Conservation (phyloP, 2,797 vertebrate genomes). For the Danio choprae region DNA sequence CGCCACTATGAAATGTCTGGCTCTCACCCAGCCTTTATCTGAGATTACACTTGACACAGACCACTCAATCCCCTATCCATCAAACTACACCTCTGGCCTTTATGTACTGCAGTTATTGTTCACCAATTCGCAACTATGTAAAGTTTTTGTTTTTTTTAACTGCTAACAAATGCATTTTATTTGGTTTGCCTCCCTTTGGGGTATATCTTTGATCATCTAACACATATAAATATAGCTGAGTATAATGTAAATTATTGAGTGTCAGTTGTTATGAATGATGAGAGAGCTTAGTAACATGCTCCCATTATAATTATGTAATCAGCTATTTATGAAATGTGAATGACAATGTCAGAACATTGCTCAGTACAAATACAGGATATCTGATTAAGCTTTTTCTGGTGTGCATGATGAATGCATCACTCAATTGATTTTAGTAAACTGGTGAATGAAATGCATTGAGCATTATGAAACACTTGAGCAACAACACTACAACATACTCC, state of each 20-base stretch:
- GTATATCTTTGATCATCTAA: background rate
- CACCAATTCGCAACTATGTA: background rate
- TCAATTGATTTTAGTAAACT: background rate
- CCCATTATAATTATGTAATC: conserved; percentile 28
- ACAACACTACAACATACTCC: too few relatives aligned
- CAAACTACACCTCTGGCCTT: background rate
- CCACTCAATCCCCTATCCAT: conserved; percentile 1
- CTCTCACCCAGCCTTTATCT: conserved; percentile 5
- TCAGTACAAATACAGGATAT: background rate
- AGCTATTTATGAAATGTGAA: conserved; percentile 3
- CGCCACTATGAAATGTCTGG: conserved; percentile 29
- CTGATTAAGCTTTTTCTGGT: background rate
- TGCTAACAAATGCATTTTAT: background rate
- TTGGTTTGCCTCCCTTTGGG: background rate
- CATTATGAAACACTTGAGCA: too few relatives aligned
- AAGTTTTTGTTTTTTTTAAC: background rate
- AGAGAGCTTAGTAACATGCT: background rate
- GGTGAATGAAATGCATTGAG: background rate
- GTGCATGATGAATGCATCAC: background rate
- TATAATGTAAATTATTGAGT: background rate
- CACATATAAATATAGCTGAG: background rate
- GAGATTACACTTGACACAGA: conserved; percentile 17
- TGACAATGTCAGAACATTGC: background rate
- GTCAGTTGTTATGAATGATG: background rate
- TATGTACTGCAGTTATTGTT: background rate